Conservation (phyloP, 1,140 invertebrate species). For the Saccostrea glomerata region DNA sequence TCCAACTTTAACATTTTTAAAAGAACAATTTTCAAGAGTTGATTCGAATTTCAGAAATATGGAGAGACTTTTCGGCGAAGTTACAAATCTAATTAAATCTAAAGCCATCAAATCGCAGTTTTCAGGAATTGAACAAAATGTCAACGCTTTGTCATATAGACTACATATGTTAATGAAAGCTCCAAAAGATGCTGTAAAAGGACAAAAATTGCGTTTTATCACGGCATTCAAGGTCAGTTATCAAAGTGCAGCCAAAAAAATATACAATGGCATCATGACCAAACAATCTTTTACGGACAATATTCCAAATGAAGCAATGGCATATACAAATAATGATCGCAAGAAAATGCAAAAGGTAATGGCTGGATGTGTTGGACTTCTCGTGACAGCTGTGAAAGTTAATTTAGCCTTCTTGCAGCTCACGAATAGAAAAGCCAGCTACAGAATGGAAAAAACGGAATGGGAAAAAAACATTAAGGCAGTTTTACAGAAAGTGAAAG, state of each 20-base stretch:
- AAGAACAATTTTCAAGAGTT: slow-evolving; percentile 21
- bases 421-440: neutral
- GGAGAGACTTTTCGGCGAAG: neutral
- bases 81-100: slow-evolving; percentile 2
- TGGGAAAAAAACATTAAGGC: neutral
- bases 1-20: neutral
- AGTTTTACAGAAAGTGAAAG: neutral
- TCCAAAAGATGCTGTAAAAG: neutral
- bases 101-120: neutral
- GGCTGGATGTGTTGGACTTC: too few species aligned
- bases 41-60: slow-evolving; percentile 33
- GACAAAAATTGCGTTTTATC: neutral
- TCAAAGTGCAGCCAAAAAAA: neutral
- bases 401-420: neutral
- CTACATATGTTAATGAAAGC: neutral
- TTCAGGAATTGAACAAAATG: neutral
- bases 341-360: too few species aligned
- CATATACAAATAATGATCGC: neutral
- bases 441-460: slow-evolving; percentile 17
- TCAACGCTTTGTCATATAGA: neutral
- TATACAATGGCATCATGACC: slow-evolving; percentile 6
- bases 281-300: neutral
- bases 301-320: neutral
- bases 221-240: slow-evolving; percentile 6
- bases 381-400: neutral